These are phyloP conservation scores for Catajapyx aquilonaris DNA, from an alignment of 1,140 invertebrate genomes.

Conservation along the genomic window DNA sequence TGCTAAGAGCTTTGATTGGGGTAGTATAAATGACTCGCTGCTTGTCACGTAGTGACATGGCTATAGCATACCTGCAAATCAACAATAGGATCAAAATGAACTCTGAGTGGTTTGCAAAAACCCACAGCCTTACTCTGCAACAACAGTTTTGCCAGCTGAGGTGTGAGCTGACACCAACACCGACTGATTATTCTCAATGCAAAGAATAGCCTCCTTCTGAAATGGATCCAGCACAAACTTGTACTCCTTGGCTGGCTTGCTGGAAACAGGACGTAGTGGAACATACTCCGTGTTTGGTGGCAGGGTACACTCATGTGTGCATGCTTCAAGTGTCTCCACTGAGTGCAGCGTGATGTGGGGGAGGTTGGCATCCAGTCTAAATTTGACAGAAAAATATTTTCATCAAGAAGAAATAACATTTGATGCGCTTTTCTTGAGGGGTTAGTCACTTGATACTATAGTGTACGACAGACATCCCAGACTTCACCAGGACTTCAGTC, in stretches of 20 bases:
- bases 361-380: slow-evolving; percentile 33
- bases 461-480: no score
- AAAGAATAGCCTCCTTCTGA: slow-evolving; percentile 91
- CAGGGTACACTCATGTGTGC: slow-evolving; percentile 80
- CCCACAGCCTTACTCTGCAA: slow-evolving; percentile 64
- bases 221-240: slow-evolving; percentile 93
- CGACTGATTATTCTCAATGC: slow-evolving; percentile 94
- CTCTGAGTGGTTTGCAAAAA: background rate
- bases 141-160: slow-evolving; percentile 98
- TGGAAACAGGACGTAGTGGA: slow-evolving; percentile 32
- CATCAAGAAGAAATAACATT: no score
- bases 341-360: slow-evolving; percentile 61
- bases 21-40: slow-evolving; percentile 97
- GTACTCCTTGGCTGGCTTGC: slow-evolving; percentile 75
- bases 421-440: no score
- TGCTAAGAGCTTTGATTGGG: slow-evolving; percentile 97
- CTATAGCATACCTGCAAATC: slow-evolving; percentile 37
- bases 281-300: slow-evolving; percentile 66
- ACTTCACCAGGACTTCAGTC: no score
- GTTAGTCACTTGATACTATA: no score
- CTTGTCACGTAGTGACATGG: slow-evolving; percentile 41
- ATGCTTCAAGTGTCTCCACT: slow-evolving; percentile 70
- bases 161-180: slow-evolving; percentile 98
- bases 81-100: background rate
- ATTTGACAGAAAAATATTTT: no score